Percentiles rank a stretch among this genome's conserved stretches.
Evolutionary conservation across 2,797 vertebrate species (phyloP).

Genomic region (Bovichtus variegatus): DNA sequence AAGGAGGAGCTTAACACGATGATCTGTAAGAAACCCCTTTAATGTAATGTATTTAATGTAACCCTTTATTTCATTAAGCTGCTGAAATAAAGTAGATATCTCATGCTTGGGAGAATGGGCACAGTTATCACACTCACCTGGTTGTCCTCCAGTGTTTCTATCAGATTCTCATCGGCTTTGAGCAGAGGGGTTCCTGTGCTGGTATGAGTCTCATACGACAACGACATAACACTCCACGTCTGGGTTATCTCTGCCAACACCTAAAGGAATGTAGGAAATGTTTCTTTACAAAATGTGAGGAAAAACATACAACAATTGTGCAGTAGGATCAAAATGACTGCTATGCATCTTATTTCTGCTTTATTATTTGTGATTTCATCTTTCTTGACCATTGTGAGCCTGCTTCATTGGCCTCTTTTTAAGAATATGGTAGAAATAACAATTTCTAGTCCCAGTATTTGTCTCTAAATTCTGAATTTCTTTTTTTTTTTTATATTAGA

Average conservation of each 20-base stretch:
- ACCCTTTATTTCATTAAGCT: no score
- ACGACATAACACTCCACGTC: slow-evolving; percentile 83
- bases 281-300: background rate
- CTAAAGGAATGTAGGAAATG: slow-evolving; percentile 50
- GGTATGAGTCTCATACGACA: slow-evolving; percentile 83
- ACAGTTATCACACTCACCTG: slow-evolving; percentile 68
- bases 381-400: background rate
- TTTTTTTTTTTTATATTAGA: background rate
- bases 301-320: background rate
- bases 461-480: background rate
- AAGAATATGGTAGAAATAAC: background rate
- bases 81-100: no score
- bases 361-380: background rate
- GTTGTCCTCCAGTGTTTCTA: slow-evolving; percentile 88
- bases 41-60: no score
- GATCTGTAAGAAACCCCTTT: background rate
- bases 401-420: background rate
- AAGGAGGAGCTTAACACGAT: background rate
- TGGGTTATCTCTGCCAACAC: slow-evolving; percentile 85
- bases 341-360: background rate
- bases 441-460: background rate
- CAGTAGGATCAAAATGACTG: background rate
- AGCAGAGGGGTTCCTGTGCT: slow-evolving; percentile 81
- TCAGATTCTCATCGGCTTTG: slow-evolving; percentile 88
- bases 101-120: no score